phyloP scores from a whole-genome alignment of 2,888 invertebrate species.

The Limnephilus lunatus region DNA sequence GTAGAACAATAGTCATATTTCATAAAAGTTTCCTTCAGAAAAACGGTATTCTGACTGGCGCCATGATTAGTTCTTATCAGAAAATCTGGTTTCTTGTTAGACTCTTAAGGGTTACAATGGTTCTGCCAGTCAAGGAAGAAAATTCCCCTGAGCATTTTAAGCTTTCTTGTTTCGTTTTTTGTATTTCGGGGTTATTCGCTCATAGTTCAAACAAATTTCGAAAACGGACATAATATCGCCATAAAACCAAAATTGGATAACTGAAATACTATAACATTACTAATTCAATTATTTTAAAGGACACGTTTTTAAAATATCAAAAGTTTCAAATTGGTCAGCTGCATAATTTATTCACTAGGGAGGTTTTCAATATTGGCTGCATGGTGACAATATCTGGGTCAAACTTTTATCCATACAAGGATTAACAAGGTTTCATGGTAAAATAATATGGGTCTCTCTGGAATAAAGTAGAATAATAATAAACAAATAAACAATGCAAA shows the following conservation, averaged over 20 bases:
- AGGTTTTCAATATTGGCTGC: background rate
- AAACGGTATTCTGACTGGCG: background rate
- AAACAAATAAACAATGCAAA: background rate
- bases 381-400: background rate
- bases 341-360: background rate
- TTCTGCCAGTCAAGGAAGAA: background rate
- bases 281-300: background rate
- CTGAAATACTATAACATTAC: background rate
- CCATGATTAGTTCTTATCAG: background rate
- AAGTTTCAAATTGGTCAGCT: background rate
- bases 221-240: background rate
- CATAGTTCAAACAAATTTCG: background rate
- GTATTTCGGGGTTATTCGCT: background rate
- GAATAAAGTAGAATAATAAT: background rate
- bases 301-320: background rate
- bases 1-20: background rate
- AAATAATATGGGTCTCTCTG: background rate
- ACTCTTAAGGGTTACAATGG: background rate
- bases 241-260: background rate
- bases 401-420: background rate
- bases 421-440: background rate
- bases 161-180: background rate
- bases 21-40: background rate
- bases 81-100: background rate
- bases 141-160: background rate